phyloP scores from a whole-genome alignment of 2,888 invertebrate species.

The Taenaris catops region DNA sequence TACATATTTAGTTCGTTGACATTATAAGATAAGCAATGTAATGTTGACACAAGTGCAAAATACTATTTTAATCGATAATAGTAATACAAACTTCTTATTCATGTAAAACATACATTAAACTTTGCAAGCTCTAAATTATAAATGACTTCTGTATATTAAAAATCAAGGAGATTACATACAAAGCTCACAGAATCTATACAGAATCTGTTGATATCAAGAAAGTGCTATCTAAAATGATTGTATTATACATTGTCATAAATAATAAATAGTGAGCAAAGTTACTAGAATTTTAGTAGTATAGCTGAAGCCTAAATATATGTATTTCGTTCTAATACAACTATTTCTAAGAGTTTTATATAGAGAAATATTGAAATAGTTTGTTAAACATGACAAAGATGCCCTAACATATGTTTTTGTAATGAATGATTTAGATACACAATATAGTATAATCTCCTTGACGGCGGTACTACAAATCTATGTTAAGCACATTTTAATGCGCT shows the following conservation, averaged over 20 bases:
- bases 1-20: conserved; percentile 36
- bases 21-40: conserved; percentile 60
- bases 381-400: no score
- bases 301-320: no score
- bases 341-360: no score
- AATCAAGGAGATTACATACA: conserved; percentile 35
- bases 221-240: no score
- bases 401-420: no score
- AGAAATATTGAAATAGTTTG: no score
- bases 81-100: conserved; percentile 62
- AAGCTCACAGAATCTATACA: no score
- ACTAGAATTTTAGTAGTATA: no score
- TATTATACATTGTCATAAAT: no score
- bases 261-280: no score
- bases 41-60: conserved; percentile 55
- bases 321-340: no score
- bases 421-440: conserved; percentile 4
- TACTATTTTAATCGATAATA: conserved; percentile 56
- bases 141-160: conserved; percentile 33
- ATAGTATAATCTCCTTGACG: conserved; percentile 47
- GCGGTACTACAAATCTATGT: conserved; percentile 56
- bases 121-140: conserved; percentile 52
- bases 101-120: conserved; percentile 43
- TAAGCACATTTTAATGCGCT: conserved; percentile 47
- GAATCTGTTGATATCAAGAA: no score